A percentile compares a stretch with the other conserved stretches of the same genome.
Conservation (phyloP, 2,113 vertebrate species). For the Mesoclemmys tuberculata region DNA sequence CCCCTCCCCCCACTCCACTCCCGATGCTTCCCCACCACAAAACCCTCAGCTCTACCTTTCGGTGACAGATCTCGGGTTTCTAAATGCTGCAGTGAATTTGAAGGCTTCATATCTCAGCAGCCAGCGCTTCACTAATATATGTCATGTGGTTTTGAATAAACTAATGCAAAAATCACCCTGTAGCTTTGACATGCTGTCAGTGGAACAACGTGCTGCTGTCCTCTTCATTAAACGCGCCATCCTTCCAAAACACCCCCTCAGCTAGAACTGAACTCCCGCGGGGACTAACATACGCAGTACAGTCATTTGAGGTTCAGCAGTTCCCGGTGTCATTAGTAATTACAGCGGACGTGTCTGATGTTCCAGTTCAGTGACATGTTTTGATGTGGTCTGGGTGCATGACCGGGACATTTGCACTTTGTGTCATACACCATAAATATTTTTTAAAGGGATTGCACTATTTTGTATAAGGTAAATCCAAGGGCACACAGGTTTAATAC, state of each 20-base stretch:
- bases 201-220: background rate
- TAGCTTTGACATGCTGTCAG: background rate
- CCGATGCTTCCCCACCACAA: background rate
- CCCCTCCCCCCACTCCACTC: no score
- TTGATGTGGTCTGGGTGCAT: background rate
- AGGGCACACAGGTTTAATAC: background rate
- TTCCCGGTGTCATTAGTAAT: background rate
- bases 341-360: background rate
- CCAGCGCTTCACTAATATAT: background rate
- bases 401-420: background rate
- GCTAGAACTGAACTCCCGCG: background rate
- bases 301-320: slow-evolving; percentile 23
- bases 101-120: background rate
- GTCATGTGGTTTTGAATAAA: background rate
- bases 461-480: background rate
- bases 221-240: slow-evolving; percentile 4
- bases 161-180: background rate
- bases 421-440: background rate
- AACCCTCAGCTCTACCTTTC: background rate
- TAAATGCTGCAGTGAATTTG: fast-evolving
- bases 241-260: background rate
- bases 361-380: background rate
- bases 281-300: slow-evolving; percentile 32
- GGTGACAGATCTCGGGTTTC: background rate
- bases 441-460: background rate